Percentiles rank a stretch among this genome's conserved stretches.
Conservation (phyloP, 2,888 invertebrate species). For the Nemurella pictetii region DNA sequence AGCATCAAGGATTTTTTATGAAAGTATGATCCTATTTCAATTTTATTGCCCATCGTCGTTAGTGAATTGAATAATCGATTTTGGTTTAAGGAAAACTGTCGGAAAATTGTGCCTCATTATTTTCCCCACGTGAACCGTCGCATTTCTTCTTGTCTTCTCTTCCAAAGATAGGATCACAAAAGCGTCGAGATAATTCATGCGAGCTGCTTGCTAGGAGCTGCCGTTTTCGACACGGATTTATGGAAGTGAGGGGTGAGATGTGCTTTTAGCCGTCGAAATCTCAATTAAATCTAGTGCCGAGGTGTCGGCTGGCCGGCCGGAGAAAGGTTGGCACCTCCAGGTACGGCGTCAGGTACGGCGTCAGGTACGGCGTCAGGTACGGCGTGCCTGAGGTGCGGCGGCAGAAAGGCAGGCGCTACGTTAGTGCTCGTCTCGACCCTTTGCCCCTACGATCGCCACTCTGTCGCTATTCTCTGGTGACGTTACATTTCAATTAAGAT, state of each 20-base stretch:
- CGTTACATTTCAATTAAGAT: conserved; percentile 24
- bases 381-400: too few species aligned
- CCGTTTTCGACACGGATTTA: not conserved
- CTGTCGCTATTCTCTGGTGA: not conserved
- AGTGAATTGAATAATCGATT: too few species aligned
- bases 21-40: too few species aligned
- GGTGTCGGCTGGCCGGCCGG: not conserved
- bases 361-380: too few species aligned
- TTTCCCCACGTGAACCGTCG: not conserved
- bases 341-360: too few species aligned
- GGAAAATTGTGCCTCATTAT: not conserved
- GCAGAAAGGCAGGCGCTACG: too few species aligned
- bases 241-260: not conserved
- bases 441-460: not conserved
- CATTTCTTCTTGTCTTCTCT: not conserved
- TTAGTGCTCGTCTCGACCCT: not conserved
- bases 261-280: conserved; percentile 2
- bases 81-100: too few species aligned
- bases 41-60: not conserved
- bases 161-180: not conserved
- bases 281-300: conserved; percentile 21
- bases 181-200: not conserved
- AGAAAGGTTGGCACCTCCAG: not conserved
- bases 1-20: not conserved
- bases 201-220: not conserved